Evolutionary conservation across 2,797 vertebrate genomes (phyloP).

Genomic region (Leucoraja ocellata): DNA sequence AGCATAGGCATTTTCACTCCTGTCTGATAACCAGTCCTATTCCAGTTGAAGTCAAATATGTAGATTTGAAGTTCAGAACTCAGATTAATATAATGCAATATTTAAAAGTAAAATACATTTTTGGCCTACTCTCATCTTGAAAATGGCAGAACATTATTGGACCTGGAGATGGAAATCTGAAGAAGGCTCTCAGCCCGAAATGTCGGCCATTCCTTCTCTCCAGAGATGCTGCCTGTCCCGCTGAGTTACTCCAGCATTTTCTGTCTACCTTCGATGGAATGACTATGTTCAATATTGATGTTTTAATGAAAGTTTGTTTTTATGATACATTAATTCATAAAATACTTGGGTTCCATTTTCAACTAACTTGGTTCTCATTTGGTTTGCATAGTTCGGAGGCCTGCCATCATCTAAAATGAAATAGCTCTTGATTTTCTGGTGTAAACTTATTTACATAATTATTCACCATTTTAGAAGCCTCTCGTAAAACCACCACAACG

Average conservation of each 20-base stretch:
- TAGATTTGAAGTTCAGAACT: neutral
- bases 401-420: neutral
- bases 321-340: neutral
- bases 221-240: no score
- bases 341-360: neutral
- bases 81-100: neutral
- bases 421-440: neutral
- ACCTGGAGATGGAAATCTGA: no score
- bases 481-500: neutral
- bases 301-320: neutral
- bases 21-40: no score
- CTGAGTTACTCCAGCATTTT: no score
- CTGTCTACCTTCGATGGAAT: no score
- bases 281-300: neutral
- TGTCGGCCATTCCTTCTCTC: no score
- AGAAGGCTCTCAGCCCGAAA: no score
- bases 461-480: neutral
- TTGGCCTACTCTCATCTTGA: neutral
- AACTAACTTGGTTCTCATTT: neutral
- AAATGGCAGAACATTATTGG: neutral
- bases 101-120: neutral
- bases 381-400: no score
- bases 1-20: no score
- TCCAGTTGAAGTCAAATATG: neutral
- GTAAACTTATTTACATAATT: neutral